Evolutionary conservation across 2,888 invertebrate species (phyloP), one percentile per base, ranked within the genome.

Genomic region (Diarsia dahlii): DNA sequence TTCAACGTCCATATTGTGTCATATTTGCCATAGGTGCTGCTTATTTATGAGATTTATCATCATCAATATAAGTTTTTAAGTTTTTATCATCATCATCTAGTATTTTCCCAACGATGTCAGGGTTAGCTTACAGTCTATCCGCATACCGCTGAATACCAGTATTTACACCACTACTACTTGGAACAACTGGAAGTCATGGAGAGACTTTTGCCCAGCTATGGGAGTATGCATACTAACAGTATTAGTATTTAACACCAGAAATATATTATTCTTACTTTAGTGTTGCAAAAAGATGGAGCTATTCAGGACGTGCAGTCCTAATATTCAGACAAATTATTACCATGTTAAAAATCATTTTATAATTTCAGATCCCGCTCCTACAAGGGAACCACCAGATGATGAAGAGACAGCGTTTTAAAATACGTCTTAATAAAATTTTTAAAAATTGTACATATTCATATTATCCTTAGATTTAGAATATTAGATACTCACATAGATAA

Each of bases 371-470:
- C 23, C 23, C 0, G 56, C 82, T 18, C 60, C 82, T 20, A 71
- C 72, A 13, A 76, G 72, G 63, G 82, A 84, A 56, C 67, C 72
- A 0, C 70, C 46, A 34, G 64, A 71, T 56, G 60, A 72, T 0
- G 84, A 83, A 52, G 82, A 82, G n/a, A 84, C 82, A 18, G 60
- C 76, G 10, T 64, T 82, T 65, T 82, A 71, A 71, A 13, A 66
- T n/a, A 54, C n/a, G n/a, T n/a, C 10, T 20, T 45, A n/a, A 8
- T 48, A 28, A 18, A 13, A 23, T 28, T 28, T 48, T 52, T 6
- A 8, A 4, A 48, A 72, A 46, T 58, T 78, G 56, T 58, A 56
- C 9, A 64, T 46, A 39, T 23, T 18, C 23, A 48, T 62, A 39
- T 15, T 54, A 2, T 8, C 23, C 39, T 8, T 28, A 62, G 13